Base-by-base conservation (phyloP, 2,888 invertebrate species). In the Platycheirus rosarum region DNA sequence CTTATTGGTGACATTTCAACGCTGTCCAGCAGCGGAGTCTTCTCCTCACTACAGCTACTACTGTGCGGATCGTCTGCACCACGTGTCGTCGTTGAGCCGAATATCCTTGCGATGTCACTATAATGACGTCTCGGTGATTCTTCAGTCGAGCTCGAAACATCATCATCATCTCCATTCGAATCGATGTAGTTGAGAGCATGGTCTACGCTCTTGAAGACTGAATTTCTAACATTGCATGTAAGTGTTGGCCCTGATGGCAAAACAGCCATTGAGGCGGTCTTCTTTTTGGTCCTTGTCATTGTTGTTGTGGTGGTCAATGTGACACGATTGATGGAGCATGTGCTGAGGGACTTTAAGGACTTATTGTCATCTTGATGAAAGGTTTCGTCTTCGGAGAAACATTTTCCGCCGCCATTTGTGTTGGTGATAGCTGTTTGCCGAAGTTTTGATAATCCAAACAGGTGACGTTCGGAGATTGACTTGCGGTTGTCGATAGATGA, bases 1-100 rank as follows among this genome's bases (percentile, higher is more conserved):
- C 90, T 90, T 26, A 90, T 90, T 14, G 90, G 90, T 32, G 90
- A 90, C 89, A 91, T 90, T 86, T 91, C 91, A 77, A 91, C 90
- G 85, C 89, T 90, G 79, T 91, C 91, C 69, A 91, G 87, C 35
- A 91, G 86, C 44, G 91, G 91, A 8, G 89, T 90, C 85, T 91
- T 90, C 86, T 91, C 91, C 85, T 91, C 91, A 77, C 88, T 89
- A 85, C 89, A 88, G 77, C 88, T 87, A 85, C 89, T 88, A 77
- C 87, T 86, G 32, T 86, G 85, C 51, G 88, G 85, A 84, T 87
- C 87, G 69, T 89, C 88, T 86, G 88, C 86, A 65, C 87, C 87
- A 66, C 89, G 89, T 40, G 87, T 89, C 62, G 88, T 87, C 4
- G 89, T 88, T 20, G 88, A 87, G 14, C 87, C 88, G 66, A 89